Evolutionary conservation across 92 coral and sea anemone genomes (phyloP).

Genomic region (Bergia puertoricense): DNA sequence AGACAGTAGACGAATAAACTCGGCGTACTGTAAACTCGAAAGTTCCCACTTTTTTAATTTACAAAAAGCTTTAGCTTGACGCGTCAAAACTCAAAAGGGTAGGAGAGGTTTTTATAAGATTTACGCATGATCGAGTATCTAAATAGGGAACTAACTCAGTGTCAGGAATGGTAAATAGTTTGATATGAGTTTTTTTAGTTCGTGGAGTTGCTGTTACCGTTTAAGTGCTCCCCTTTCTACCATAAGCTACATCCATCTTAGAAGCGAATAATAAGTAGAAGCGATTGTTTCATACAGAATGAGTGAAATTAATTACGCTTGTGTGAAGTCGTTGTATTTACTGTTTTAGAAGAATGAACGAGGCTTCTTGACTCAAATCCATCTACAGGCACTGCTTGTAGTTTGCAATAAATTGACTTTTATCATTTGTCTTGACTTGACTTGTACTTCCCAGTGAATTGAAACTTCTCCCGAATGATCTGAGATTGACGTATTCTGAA

Average conservation of each 20-base stretch:
- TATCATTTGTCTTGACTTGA: background rate
- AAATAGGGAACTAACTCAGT: background rate
- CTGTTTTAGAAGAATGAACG: slow-evolving; percentile 6
- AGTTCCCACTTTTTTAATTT: background rate
- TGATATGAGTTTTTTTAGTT: background rate
- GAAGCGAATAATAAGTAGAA: background rate
- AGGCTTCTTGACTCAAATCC: background rate
- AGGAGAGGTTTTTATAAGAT: background rate
- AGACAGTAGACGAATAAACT: background rate
- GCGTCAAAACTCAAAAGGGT: background rate
- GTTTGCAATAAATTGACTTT: slow-evolving; percentile 40
- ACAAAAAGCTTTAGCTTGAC: background rate
- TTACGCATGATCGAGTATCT: background rate
- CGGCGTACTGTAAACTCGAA: background rate
- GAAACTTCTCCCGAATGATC: background rate
- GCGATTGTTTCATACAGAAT: slow-evolving; percentile 19
- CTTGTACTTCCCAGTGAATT: background rate
- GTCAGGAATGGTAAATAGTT: background rate
- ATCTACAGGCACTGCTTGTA: slow-evolving; percentile 16
- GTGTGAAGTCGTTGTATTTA: background rate
- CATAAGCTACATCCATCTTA: background rate
- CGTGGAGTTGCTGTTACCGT: background rate
- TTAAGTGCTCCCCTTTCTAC: background rate
- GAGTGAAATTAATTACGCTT: slow-evolving; percentile 6
- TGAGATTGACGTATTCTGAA: no score